Base-by-base conservation (phyloP, 2,797 vertebrate species). In the Antennarius maculatus region DNA sequence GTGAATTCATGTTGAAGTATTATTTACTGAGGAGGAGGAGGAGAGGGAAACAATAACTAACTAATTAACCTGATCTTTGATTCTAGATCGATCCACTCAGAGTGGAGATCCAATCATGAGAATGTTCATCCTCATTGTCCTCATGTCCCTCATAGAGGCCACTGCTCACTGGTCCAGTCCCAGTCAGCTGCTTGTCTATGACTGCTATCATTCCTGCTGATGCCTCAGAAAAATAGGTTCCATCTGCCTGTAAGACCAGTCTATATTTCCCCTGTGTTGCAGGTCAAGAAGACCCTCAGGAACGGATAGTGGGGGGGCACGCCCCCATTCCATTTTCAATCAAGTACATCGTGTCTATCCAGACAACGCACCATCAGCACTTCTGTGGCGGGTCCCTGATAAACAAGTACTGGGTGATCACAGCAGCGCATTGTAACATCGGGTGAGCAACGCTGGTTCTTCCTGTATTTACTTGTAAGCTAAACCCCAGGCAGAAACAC, bases 291-390 rank as follows among this genome's bases (percentile, higher is more conserved):
- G 1, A 7, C 17, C 55, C 62, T 4, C 56, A 77, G 75, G 64
- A 11, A 0, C 93, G 95, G 0, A 93, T 96, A 47, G 89, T 95
- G 14, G 94, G 94, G 50, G 95, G 95, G 62, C 92, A 92, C 1
- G 77, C 79, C 0, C 90, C 94, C 0, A 71, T 86, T 6, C 94
- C 94, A 3, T 76, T 95, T 70, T 91, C 93, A 34, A 92, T 95
- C 80, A 94, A 90, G 69, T 95, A 95, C 79, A 90, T 94, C 2
- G 94, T 95, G 66, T 94, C 95, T 0, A 81, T 96, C 73, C 95
- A 94, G 90, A 92, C 81, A 4, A 77, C 46, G 1, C 34, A 48
- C 15, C 90, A 89, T 31, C 84, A 83, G 58, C 94, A 94, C 82
- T 71, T 94, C 54, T 94, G 94, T 0, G 92, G 89, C 3, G 92